These are phyloP conservation scores for Mesembrinibis cayennensis DNA, from an alignment of 2,113 vertebrate species.

Conservation along the genomic window DNA sequence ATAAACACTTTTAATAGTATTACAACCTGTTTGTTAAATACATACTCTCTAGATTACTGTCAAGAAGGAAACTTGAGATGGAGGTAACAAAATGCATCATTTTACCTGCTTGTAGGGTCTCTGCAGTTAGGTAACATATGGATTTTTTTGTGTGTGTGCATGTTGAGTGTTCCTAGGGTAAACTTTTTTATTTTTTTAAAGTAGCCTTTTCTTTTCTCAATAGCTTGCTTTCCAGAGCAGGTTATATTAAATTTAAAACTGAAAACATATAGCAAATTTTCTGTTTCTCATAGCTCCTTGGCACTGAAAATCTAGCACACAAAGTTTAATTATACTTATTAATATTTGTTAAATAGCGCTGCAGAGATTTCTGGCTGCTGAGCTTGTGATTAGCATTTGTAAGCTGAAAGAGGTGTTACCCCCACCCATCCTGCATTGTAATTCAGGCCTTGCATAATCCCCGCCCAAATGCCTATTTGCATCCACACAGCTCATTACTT, in stretches of 20 bases:
- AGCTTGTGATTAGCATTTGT: slow-evolving; percentile 37
- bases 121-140: neutral
- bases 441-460: slow-evolving; percentile 60
- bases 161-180: neutral
- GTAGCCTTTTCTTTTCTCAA: neutral
- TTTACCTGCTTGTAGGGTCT: neutral
- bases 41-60: neutral
- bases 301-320: slow-evolving; percentile 5
- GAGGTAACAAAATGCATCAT: neutral
- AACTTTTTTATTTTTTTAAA: neutral
- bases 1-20: neutral
- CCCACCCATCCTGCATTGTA: slow-evolving; percentile 38
- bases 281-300: neutral
- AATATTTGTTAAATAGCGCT: slow-evolving; percentile 10
- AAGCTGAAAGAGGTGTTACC: slow-evolving; percentile 16
- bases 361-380: slow-evolving; percentile 19
- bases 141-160: neutral
- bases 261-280: neutral
- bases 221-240: neutral
- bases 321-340: neutral
- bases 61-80: neutral
- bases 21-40: slow-evolving; percentile 1
- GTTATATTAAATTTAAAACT: neutral
- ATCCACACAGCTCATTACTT: slow-evolving; percentile 56
- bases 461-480: slow-evolving; percentile 69